Percentiles rank a stretch among this genome's conserved stretches.
Evolutionary conservation across 2,888 invertebrate species (phyloP).

Genomic region (Hirtodrosophila duncani): DNA sequence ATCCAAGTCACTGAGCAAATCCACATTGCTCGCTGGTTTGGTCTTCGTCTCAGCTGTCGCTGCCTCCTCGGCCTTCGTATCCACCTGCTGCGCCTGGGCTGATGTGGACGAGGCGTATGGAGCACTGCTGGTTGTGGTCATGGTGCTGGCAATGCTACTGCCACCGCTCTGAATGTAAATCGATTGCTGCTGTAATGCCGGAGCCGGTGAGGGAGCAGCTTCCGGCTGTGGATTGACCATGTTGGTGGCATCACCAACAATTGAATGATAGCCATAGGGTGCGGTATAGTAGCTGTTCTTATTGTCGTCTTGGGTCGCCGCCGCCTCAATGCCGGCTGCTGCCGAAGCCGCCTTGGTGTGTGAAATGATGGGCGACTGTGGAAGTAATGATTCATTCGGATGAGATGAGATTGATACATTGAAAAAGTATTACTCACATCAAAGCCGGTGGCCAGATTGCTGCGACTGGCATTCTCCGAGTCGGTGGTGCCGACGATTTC

Average conservation of each 20-base stretch:
- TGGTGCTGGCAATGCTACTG: conserved; percentile 69
- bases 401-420: no score
- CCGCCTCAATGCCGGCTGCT: conserved; percentile 12
- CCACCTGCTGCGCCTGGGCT: conserved; percentile 12
- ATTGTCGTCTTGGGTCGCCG: background rate
- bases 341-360: conserved; percentile 61
- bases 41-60: no score
- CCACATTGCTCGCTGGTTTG: conserved; percentile 79
- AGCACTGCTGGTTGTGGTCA: conserved; percentile 75
- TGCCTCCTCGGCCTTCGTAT: conserved; percentile 9
- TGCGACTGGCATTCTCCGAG: conserved; percentile 69
- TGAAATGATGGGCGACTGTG: conserved; percentile 71
- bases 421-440: conserved; percentile 57
- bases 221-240: conserved; percentile 20
- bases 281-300: conserved; percentile 68
- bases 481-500: conserved; percentile 71
- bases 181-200: conserved; percentile 40
- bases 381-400: background rate
- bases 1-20: conserved; percentile 88
- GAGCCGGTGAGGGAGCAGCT: background rate
- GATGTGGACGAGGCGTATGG: conserved; percentile 61
- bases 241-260: conserved; percentile 28
- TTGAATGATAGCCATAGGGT: conserved; percentile 76
- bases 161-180: conserved; percentile 77
- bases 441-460: conserved; percentile 71